Conservation (phyloP, 2,888 invertebrate species). For the Dynastes hyllus region DNA sequence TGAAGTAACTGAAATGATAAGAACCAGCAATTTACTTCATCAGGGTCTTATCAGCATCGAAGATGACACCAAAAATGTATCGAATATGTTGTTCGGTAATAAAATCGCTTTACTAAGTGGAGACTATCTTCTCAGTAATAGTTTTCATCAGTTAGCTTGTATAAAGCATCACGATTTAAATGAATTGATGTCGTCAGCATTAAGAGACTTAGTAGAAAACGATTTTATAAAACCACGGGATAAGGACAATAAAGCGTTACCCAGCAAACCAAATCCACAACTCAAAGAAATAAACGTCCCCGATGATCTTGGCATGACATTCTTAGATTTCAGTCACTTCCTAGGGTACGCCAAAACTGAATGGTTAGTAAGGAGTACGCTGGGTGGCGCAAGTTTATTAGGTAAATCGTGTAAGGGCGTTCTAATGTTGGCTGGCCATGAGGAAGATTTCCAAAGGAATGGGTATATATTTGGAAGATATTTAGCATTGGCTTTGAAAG, state of each 20-base stretch:
- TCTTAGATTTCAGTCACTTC: slow-evolving; percentile 62
- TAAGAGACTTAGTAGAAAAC: slow-evolving; percentile 90
- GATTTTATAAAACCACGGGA: slow-evolving; percentile 90
- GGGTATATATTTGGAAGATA: slow-evolving; percentile 92
- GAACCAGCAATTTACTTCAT: slow-evolving; percentile 92
- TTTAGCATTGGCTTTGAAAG: slow-evolving; percentile 91
- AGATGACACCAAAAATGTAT: slow-evolving; percentile 71
- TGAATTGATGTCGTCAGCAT: slow-evolving; percentile 89
- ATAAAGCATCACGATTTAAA: slow-evolving; percentile 86
- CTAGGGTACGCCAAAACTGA: slow-evolving; percentile 81
- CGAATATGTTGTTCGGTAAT: slow-evolving; percentile 93
- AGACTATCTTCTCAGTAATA: slow-evolving; percentile 93
- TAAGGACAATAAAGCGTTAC: slow-evolving; percentile 86
- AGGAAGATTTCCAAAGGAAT: slow-evolving; percentile 80
- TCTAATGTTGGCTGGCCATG: slow-evolving; percentile 86
- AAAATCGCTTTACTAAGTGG: slow-evolving; percentile 92
- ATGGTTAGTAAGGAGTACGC: slow-evolving; percentile 84
- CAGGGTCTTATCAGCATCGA: slow-evolving; percentile 85
- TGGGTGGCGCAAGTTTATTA: slow-evolving; percentile 82
- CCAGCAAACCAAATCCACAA: slow-evolving; percentile 70
- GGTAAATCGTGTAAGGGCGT: slow-evolving; percentile 91
- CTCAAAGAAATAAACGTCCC: slow-evolving; percentile 56
- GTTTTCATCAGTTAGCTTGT: slow-evolving; percentile 88
- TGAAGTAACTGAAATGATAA: slow-evolving; percentile 96
- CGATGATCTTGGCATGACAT: slow-evolving; percentile 59